These are phyloP conservation scores for Dysdera silvatica DNA, from an alignment of 1,140 invertebrate species.

Conservation along the genomic window DNA sequence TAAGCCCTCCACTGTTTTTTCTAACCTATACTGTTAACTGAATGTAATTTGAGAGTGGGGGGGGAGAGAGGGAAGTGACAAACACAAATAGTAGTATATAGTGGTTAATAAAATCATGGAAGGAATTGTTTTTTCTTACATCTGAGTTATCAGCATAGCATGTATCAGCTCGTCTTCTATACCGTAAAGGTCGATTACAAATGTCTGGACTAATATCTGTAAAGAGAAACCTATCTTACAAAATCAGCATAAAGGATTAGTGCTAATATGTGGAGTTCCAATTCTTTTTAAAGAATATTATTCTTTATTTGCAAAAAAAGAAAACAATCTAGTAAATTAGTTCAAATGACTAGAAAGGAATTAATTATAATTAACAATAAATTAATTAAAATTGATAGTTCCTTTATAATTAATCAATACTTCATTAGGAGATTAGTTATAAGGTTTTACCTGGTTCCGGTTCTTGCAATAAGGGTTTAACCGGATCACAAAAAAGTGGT, in stretches of 20 bases:
- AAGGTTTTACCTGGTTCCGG: slow-evolving; percentile 20
- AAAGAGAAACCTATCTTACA: not conserved
- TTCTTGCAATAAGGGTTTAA: slow-evolving; percentile 10
- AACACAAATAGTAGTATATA: too few species aligned
- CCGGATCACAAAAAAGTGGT: slow-evolving; percentile 9
- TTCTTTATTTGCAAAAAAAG: not conserved
- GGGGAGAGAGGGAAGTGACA: too few species aligned
- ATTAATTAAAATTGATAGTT: not conserved
- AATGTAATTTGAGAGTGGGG: too few species aligned
- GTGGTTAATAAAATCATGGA: too few species aligned
- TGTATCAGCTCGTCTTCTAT: slow-evolving; percentile 11
- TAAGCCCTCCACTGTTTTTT: too few species aligned
- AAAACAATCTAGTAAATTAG: not conserved
- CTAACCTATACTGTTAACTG: too few species aligned
- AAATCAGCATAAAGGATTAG: too few species aligned
- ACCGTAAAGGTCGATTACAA: slow-evolving; percentile 15
- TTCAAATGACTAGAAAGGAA: not conserved
- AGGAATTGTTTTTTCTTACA: too few species aligned
- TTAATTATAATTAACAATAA: too few species aligned
- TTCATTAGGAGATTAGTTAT: not conserved
- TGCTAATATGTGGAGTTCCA: too few species aligned
- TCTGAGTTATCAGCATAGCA: slow-evolving; percentile 13
- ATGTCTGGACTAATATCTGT: slow-evolving; percentile 10
- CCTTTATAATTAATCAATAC: not conserved
- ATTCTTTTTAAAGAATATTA: too few species aligned